Base-by-base conservation (phyloP, 2,888 invertebrate genomes). In the Panzeria rudis region DNA sequence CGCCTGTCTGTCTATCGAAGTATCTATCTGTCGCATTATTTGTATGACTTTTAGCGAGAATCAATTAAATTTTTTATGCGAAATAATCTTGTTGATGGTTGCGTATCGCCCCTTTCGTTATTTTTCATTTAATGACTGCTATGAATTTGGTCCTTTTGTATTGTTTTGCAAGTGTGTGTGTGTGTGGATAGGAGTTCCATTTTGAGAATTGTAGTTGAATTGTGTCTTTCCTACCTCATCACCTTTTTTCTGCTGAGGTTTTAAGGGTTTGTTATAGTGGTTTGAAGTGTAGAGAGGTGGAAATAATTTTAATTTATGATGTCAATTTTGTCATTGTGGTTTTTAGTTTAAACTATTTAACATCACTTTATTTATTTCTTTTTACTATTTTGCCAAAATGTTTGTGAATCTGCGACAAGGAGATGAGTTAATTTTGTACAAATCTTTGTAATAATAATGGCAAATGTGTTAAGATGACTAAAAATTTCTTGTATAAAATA, bases 231-330 rank as follows among this genome's bases (percentile, higher is more conserved):
- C 85, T 79, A 85, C 82, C 82, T 82, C 82, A 82, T 85, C 71
- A 77, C 77, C 73, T 85, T 79, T 56, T 79, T 64, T 66, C 20
- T 62, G 44, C 52, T 69, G 32, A 82, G 78, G 73, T 82, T 85
- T 83, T 82, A 69, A 64, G 78, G 85, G 82, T 85, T 85, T 85
- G 69, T 83, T 75, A 15, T 52, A 62, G 68, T 50, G 68, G 79
- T 69, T 80, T 73, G 81, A 90, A 90, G 90, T 91, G 90, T 89
- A 92, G 91, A 91, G 90, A 91, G 92, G 89, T 92, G 91, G 91
- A 91, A 91, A 90, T 91, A 92, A 91, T 91, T 90, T 90, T 91
- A 91, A 92, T 92, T 92, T 92, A 92, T 92, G 90, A 89, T 89
- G 87, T 89, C 91, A 90, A 89, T 90, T 91, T 89, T 29, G 25